These are phyloP conservation scores for Buceros bicornis DNA, from an alignment of 2,797 vertebrate species.

Conservation along the genomic window DNA sequence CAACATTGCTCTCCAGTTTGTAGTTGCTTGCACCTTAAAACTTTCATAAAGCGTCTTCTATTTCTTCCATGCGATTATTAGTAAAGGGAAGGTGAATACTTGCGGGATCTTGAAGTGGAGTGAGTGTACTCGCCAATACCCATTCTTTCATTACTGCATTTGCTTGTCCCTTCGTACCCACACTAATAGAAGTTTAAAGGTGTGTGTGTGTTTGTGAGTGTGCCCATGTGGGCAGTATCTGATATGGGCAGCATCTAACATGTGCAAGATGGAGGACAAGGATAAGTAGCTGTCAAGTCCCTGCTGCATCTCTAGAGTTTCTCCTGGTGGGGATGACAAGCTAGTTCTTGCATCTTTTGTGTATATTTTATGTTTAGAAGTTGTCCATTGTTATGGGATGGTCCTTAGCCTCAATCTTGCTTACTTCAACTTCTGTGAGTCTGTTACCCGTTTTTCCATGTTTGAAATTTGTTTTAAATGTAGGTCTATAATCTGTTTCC, in stretches of 20 bases:
- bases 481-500: background rate
- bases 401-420: background rate
- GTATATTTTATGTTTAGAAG: no score
- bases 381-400: background rate
- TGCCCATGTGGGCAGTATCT: background rate
- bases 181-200: background rate
- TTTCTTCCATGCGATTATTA: background rate
- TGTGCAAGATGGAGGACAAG: background rate
- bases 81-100: background rate
- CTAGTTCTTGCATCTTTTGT: background rate
- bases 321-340: background rate
- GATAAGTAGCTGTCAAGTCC: background rate
- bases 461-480: background rate
- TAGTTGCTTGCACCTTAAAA: background rate
- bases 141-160: background rate
- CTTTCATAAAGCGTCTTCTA: background rate
- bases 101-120: background rate
- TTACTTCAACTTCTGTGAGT: background rate
- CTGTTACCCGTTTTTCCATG: background rate
- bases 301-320: background rate
- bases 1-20: background rate
- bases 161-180: accelerated
- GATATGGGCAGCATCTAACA: background rate
- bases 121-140: background rate
- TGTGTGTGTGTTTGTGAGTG: accelerated